Base-by-base conservation (phyloP, 2,797 vertebrate genomes). In the Decapterus maruadsi region DNA sequence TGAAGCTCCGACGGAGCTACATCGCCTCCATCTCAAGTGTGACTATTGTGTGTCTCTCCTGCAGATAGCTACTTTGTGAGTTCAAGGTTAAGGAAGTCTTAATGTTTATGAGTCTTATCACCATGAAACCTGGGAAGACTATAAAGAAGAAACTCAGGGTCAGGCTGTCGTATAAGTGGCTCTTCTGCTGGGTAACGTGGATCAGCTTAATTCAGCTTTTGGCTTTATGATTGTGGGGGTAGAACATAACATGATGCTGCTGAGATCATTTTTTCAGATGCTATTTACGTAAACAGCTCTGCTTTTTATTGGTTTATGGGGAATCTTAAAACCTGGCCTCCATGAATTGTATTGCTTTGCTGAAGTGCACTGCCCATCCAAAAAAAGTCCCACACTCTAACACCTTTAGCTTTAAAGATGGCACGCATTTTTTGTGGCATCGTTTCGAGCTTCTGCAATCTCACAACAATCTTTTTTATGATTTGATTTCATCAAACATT, bases 71-170 rank as follows among this genome's bases (percentile, higher is more conserved):
- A 11, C 26, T 54, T 29, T 22, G 8, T 22, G 6, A 60, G 72
- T 6, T 83, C 67, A 65, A 61, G 40, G 60, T 72, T 60, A 5
- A 66, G 3, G 1, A 9, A 65, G 13, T 26, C 1, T 26, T 66
- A 6, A 77, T 31, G 6, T 71, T 66, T 43, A 73, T 16, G 2
- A 66, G n/a, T 8, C 68, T 80, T 80, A 86, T 84, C 77, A 38
- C n/a, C 8, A 4, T 22, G 29, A 73, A 66, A 54, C 56, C 50
- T 40, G 17, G n/a, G 50, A 20, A 54, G 20, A 10, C 74, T 68
- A 69, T 81, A 77, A 89, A 75, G 22, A 54, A 8, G 22, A 29
- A 54, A 8, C 71, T 80, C 64, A 66, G 48, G 55, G 74, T 78
- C 70, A 75, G 42, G 55, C 16, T 67, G 19, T 54, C 42, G 22